Conservation (phyloP, 2,888 invertebrate species). For the Eulithis testata region DNA sequence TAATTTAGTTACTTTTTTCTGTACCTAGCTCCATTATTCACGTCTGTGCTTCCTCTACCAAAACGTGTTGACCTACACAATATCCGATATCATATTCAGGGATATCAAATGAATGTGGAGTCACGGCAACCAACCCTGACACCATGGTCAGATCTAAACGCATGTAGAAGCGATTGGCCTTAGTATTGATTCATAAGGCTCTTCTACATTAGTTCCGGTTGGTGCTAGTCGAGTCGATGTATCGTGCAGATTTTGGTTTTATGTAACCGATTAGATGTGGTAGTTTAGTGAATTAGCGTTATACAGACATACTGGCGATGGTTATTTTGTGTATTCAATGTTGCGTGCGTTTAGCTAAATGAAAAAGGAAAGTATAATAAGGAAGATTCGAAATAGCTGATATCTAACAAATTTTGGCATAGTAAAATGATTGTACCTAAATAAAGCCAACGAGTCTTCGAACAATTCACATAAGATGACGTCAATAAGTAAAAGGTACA, state of each 20-base stretch:
- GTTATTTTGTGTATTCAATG: slow-evolving; percentile 29
- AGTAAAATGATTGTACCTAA: slow-evolving; percentile 22
- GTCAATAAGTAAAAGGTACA: slow-evolving; percentile 33
- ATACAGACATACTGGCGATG: slow-evolving; percentile 20
- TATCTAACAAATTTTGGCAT: slow-evolving; percentile 23
- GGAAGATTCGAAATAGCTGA: slow-evolving; percentile 32
- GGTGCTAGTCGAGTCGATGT: slow-evolving; percentile 19
- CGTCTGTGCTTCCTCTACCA: slow-evolving; percentile 30
- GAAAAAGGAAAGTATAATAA: slow-evolving; percentile 40
- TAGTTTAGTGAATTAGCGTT: slow-evolving; percentile 26
- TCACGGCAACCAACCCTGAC: slow-evolving; percentile 59
- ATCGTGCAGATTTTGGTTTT: slow-evolving; percentile 34
- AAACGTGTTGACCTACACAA: slow-evolving; percentile 47
- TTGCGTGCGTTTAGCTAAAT: slow-evolving; percentile 35
- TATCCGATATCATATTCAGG: slow-evolving; percentile 53
- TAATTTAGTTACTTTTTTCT: slow-evolving; percentile 5
- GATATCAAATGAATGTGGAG: slow-evolving; percentile 58
- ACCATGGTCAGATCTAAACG: slow-evolving; percentile 60
- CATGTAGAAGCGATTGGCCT: slow-evolving; percentile 57
- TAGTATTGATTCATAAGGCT: slow-evolving; percentile 56
- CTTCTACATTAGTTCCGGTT: slow-evolving; percentile 67
- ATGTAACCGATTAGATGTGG: slow-evolving; percentile 35
- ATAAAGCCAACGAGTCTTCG: slow-evolving; percentile 28
- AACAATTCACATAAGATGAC: slow-evolving; percentile 32
- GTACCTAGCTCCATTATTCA: slow-evolving; percentile 11